These are phyloP conservation scores for Camponotus pennsylvanicus DNA, from an alignment of 1,140 invertebrate genomes.

Conservation along the genomic window DNA sequence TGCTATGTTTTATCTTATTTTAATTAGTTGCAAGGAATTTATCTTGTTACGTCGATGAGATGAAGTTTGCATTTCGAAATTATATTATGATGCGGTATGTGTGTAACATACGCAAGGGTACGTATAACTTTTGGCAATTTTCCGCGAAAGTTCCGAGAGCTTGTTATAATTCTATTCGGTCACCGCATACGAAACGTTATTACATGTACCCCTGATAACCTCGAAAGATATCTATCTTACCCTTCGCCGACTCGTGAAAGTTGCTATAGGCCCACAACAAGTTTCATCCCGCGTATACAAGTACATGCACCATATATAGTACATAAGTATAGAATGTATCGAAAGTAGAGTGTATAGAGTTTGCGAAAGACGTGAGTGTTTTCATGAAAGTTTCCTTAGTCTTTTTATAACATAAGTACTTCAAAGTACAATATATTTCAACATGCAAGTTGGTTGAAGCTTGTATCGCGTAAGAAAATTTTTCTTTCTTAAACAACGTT, in stretches of 20 bases:
- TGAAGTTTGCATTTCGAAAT: slow-evolving; percentile 53
- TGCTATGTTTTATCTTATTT: not conserved
- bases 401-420: slow-evolving; percentile 17
- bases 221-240: slow-evolving; percentile 65
- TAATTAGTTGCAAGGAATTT: slow-evolving; percentile 34
- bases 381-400: slow-evolving; percentile 1
- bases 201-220: slow-evolving; percentile 70
- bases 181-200: slow-evolving; percentile 69
- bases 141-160: slow-evolving; percentile 67
- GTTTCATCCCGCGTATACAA: slow-evolving; percentile 35
- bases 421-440: slow-evolving; percentile 7
- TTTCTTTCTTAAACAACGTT: not conserved
- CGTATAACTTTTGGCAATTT: slow-evolving; percentile 71
- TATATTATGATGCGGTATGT: slow-evolving; percentile 47
- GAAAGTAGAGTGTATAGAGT: slow-evolving; percentile 24
- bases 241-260: slow-evolving; percentile 46
- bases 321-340: not conserved
- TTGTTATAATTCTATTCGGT: slow-evolving; percentile 74
- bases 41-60: slow-evolving; percentile 50
- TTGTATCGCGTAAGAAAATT: not conserved
- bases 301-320: not conserved
- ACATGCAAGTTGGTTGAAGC: not conserved
- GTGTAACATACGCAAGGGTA: slow-evolving; percentile 29
- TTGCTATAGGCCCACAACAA: slow-evolving; percentile 58
- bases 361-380: slow-evolving; percentile 43